Base-by-base conservation (phyloP, 2,888 invertebrate species). In the Antitype chi region DNA sequence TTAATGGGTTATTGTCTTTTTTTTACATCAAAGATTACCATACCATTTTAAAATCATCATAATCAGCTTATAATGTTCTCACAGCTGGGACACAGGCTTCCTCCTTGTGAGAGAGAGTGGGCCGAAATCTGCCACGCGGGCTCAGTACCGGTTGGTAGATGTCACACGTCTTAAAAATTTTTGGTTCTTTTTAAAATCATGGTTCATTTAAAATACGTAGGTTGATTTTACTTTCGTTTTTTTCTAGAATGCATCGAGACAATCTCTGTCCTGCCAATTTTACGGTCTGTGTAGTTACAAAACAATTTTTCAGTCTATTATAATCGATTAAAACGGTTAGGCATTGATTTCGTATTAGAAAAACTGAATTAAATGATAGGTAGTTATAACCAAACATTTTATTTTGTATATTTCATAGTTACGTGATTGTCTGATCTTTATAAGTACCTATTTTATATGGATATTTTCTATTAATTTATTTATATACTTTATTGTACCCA, bases 271-370 rank as follows among this genome's bases (percentile, higher is more conserved):
- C n/a, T 32, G 25, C 28, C 25, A 76, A 82, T 82, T 70, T 76
- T 23, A 63, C 57, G 78, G 77, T 76, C 76, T 47, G 7, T 55
- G 52, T 28, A 11, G 67, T 75, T 68, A 57, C 32, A 69, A 81
- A 76, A 81, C 82, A 57, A 72, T 32, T 82, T 70, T 63, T 59
- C 67, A 72, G 23, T 47, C 57, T 15, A 28, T 63, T 53, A 25
- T 68, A 82, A 80, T 80, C 59, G 63, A 78, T 78, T 83, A 28
- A 59, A 79, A 62, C 38, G 67, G 62, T 73, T 20, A 55, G 17
- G 2, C 13, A 64, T 63, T 76, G 49, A 28, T 15, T 66, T 59
- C 11, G 15, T n/a, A 59, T 59, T 59, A 57, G 28, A 64, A 55
- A 67, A n/a, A 49, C 17, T 47, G 32, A 38, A 23, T 55, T 55